These are phyloP conservation scores for Lutjanus campechanus DNA, from an alignment of 2,797 vertebrate genomes.

Conservation along the genomic window DNA sequence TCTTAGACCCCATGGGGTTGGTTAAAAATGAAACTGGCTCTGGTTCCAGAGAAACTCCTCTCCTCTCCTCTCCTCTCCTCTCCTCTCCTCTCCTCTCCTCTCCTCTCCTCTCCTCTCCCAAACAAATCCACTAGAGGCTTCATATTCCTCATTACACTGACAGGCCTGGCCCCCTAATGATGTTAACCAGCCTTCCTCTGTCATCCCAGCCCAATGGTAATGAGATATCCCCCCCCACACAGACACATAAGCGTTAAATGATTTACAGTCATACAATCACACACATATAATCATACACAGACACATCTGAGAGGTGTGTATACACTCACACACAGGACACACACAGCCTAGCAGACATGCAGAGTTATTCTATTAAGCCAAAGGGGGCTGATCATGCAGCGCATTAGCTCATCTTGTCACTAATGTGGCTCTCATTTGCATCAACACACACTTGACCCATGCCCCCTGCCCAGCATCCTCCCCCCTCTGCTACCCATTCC, in stretches of 20 bases:
- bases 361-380: slow-evolving; percentile 82
- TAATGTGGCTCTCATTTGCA: slow-evolving; percentile 87
- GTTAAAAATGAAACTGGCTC: slow-evolving; percentile 54
- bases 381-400: slow-evolving; percentile 70
- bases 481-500: slow-evolving; percentile 26
- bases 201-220: slow-evolving; percentile 73
- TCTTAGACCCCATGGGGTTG: slow-evolving; percentile 56
- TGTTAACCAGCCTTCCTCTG: slow-evolving; percentile 78
- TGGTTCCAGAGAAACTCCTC: slow-evolving; percentile 29
- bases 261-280: slow-evolving; percentile 69
- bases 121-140: slow-evolving; percentile 69
- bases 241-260: slow-evolving; percentile 48
- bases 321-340: slow-evolving; percentile 20
- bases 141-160: slow-evolving; percentile 78
- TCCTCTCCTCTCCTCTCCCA: neutral
- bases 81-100: neutral
- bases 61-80: slow-evolving; percentile 23
- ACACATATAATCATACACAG: slow-evolving; percentile 56
- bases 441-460: slow-evolving; percentile 87
- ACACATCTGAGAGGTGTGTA: slow-evolving; percentile 40
- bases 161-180: slow-evolving; percentile 75
- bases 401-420: slow-evolving; percentile 77
- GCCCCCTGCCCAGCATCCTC: slow-evolving; percentile 18
- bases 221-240: slow-evolving; percentile 56
- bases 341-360: slow-evolving; percentile 42